These are phyloP conservation scores for Enteromius treurensis DNA, from an alignment of 2,797 vertebrate species.

Conservation along the genomic window DNA sequence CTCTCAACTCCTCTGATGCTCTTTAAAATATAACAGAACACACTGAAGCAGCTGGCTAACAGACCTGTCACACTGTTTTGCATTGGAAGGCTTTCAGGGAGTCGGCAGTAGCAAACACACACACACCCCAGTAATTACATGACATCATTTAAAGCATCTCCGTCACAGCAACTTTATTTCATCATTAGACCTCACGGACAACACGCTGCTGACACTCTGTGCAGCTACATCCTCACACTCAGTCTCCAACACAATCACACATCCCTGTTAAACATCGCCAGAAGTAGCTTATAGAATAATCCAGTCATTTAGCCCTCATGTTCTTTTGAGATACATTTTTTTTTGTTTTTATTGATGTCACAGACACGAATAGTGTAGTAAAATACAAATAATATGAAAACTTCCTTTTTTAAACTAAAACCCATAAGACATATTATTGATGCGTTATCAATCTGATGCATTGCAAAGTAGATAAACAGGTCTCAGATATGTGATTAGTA, in stretches of 20 bases:
- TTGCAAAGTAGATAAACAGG: not conserved
- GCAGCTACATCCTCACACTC: not conserved
- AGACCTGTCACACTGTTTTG: slow-evolving; percentile 1
- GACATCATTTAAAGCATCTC: slow-evolving; percentile 40
- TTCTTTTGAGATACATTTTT: not conserved
- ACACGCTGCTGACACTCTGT: slow-evolving; percentile 10
- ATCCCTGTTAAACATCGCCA: not conserved
- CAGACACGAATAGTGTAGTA: not conserved
- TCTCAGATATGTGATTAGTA: not conserved
- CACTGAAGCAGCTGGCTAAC: slow-evolving; percentile 25
- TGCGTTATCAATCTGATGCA: not conserved
- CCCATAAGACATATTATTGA: not conserved
- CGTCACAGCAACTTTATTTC: slow-evolving; percentile 52
- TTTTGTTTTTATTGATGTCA: not conserved
- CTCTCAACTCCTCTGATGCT: slow-evolving; percentile 19
- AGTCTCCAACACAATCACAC: not conserved
- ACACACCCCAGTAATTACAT: slow-evolving; percentile 33
- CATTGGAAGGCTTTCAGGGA: not conserved
- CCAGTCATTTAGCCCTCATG: not conserved
- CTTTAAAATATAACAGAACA: not conserved
- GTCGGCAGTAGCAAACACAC: not conserved
- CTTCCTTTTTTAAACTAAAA: not conserved
- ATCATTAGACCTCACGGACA: slow-evolving; percentile 46
- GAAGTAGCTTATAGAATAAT: slow-evolving; percentile 1
- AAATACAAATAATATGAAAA: not conserved